These are phyloP conservation scores for Myripristis jacobus DNA, from an alignment of 2,797 vertebrate genomes.

Conservation along the genomic window DNA sequence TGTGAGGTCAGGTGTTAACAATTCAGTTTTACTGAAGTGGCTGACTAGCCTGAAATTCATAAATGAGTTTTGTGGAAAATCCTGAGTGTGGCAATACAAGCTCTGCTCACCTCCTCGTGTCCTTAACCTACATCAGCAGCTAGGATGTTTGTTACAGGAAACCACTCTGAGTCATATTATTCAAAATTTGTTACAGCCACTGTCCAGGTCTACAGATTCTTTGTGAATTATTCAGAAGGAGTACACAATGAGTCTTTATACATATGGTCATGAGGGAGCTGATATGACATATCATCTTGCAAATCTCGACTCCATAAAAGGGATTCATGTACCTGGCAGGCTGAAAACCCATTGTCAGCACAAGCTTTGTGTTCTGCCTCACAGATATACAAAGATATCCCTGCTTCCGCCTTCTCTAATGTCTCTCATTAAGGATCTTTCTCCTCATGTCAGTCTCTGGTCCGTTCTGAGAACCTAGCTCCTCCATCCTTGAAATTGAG, in stretches of 20 bases:
- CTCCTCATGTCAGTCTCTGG: conserved; percentile 64
- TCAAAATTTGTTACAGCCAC: conserved; percentile 30
- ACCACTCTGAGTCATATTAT: conserved; percentile 10
- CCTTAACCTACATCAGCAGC: conserved; percentile 41
- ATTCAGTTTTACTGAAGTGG: conserved; percentile 71
- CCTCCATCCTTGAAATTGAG: conserved; percentile 83
- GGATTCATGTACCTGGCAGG: conserved; percentile 48
- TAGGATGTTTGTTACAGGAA: conserved; percentile 18
- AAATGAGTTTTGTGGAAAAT: conserved; percentile 76
- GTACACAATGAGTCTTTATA: conserved; percentile 18
- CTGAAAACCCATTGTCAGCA: conserved; percentile 46
- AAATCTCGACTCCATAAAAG: conserved; percentile 42
- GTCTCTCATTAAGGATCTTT: conserved; percentile 75
- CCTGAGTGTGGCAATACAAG: conserved; percentile 47
- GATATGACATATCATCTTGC: conserved; percentile 27
- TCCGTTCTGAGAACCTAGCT: conserved; percentile 72
- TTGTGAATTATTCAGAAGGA: conserved; percentile 36
- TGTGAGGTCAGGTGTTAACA: conserved; percentile 83
- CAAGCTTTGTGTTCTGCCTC: conserved; percentile 60
- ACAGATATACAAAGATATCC: conserved; percentile 54
- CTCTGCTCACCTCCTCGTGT: conserved; percentile 35
- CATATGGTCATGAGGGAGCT: conserved; percentile 22
- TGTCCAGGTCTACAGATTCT: not conserved
- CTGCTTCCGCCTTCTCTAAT: conserved; percentile 68
- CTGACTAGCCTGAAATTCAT: conserved; percentile 79